Evolutionary conservation across 2,797 vertebrate genomes (phyloP), one percentile per base, ranked within the genome.

Genomic region (Sparidentex hasta): DNA sequence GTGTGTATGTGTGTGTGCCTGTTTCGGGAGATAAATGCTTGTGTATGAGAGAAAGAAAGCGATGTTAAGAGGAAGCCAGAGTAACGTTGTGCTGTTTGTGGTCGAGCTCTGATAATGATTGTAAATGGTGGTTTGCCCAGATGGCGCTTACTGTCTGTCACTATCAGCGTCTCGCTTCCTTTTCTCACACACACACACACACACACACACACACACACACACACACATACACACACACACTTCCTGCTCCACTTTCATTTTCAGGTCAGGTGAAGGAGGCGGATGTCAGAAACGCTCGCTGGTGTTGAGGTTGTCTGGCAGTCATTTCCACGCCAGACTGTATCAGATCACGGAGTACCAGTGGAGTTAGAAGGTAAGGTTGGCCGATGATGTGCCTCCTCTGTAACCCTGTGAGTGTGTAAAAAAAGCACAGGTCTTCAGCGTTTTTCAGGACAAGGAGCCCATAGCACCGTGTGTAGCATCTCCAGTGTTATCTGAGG

Each of bases 71-170:
- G 65, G 54, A 68, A 75, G 67, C 48, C 47, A 58, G 59, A 48
- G 65, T 11, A n/a, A 67, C 57, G 71, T 74, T 84, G 48, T 80
- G 68, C 46, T 84, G 46, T 76, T 78, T 88, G 85, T 69, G 73
- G 85, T 52, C 11, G 48, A 70, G 62, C 68, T 81, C 62, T 66
- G 74, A 84, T 86, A 88, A 85, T 82, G 75, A 75, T 62, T 78
- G 69, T 81, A 78, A 85, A 86, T 67, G 65, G 69, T 71, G 74
- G 83, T 84, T 86, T 79, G 38, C 52, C 78, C 66, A 81, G 67
- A 80, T 86, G 65, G 71, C 75, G 78, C 71, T 90, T 74, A 82
- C 73, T 83, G 51, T 70, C 80, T 48, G 56, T 72, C 71, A 76
- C 29, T 48, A 71, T 78, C 79, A 80, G 52, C 11, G 46, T 83